Conservation (phyloP, 1,140 invertebrate genomes). For the Caerostris extrusa region DNA sequence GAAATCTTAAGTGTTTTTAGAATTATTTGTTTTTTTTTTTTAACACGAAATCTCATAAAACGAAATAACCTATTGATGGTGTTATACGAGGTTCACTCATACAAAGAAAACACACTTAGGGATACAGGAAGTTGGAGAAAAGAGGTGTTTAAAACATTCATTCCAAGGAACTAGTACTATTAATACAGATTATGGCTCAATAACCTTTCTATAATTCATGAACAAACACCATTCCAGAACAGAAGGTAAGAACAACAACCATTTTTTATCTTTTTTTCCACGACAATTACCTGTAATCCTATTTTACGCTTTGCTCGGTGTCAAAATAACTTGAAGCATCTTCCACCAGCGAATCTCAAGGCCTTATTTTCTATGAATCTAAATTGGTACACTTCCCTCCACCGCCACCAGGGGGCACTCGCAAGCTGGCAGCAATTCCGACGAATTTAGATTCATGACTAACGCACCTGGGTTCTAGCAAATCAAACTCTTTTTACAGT, state of each 20-base stretch:
- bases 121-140: background rate
- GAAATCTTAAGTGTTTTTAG: too few species aligned
- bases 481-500: constrained; percentile 15
- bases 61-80: too few species aligned
- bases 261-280: constrained; percentile 40
- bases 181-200: background rate
- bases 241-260: background rate
- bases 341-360: background rate
- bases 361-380: background rate
- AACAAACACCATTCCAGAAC: constrained; percentile 11
- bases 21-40: too few species aligned
- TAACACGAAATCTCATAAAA: too few species aligned
- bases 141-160: background rate
- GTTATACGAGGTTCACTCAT: too few species aligned
- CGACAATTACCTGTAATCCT: constrained; percentile 67
- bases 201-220: background rate
- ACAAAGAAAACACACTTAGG: too few species aligned
- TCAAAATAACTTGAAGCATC: constrained; percentile 54
- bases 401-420: background rate
- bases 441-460: constrained; percentile 57
- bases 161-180: background rate
- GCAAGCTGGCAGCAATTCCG: background rate
- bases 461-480: constrained; percentile 10
- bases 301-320: constrained; percentile 25
- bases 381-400: background rate